phyloP scores from a whole-genome alignment of 2,113 vertebrate species.

The Chaenocephalus aceratus region DNA sequence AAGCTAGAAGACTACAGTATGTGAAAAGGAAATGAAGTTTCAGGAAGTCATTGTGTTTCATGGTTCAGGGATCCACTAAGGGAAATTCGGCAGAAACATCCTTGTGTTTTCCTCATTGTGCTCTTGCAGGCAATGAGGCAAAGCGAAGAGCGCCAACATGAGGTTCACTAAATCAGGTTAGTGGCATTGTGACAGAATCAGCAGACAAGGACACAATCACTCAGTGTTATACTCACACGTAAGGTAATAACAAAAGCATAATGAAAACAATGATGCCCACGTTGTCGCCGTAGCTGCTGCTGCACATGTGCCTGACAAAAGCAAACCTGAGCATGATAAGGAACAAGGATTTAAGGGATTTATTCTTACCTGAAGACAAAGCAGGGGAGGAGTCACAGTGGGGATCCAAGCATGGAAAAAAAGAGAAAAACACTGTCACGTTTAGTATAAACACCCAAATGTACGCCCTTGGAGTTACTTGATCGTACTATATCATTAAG shows the following conservation, averaged over 20 bases:
- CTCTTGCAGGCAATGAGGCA: conserved; percentile 33
- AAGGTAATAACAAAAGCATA: conserved; percentile 38
- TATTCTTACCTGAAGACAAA: conserved; percentile 75
- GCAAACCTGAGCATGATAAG: background rate
- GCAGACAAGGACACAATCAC: conserved; percentile 17
- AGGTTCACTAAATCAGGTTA: conserved; percentile 45
- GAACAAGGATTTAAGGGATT: background rate
- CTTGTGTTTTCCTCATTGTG: background rate
- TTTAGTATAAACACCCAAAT: conserved; percentile 24
- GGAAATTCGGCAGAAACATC: conserved; percentile 34
- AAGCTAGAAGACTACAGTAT: background rate
- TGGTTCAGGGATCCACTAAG: conserved; percentile 9
- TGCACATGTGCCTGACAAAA: conserved; percentile 16
- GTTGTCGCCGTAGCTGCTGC: background rate
- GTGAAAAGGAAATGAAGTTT: background rate
- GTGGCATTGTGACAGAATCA: conserved; percentile 19
- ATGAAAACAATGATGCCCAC: conserved; percentile 19
- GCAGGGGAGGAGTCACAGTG: background rate
- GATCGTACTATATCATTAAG: conserved; percentile 47
- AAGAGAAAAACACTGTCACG: conserved; percentile 23
- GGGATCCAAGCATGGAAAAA: conserved; percentile 30
- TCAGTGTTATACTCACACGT: background rate
- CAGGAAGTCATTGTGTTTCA: conserved; percentile 22
- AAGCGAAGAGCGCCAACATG: conserved; percentile 29
- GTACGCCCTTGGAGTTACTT: conserved; percentile 23